Evolutionary conservation across 2,888 invertebrate genomes (phyloP), one percentile per base, ranked within the genome.

Genomic region (Caenorhabditis uteleia): DNA sequence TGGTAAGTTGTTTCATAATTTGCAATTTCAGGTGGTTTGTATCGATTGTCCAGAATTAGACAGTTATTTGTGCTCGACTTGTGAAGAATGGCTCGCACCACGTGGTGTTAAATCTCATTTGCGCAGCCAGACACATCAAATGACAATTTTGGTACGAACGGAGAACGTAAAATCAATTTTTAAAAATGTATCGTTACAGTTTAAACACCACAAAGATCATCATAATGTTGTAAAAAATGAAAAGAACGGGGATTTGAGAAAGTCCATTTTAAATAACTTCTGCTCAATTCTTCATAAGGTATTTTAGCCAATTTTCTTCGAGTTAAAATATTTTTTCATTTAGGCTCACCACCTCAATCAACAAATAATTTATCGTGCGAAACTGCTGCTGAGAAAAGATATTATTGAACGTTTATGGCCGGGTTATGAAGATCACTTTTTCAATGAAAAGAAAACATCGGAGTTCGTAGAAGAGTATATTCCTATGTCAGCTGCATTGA

Each of bases 341-440:
- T 33, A 12, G 10, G 14, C 10, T 14, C 10, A 46, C 46, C 23
- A 44, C 44, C 44, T 27, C 16, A 18, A 3, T 29, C 29, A 14
- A 46, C n/a, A 34, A 33, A 21, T 46, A 16, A 33, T 25, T 12
- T 23, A 23, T 26, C 42, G 62, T 20, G 47, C 57, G 51, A 34
- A 43, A 10, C 44, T 40, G 25, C 7, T 57, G 1, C 27, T 69
- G 16, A 59, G 62, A 42, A 46, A 53, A 20, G 46, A 26, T 14
- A 53, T 59, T 2, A 61, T 66, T 21, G 50, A 34, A 29, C 40
- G 66, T 2, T 53, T 62, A 8, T 69, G 69, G 69, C 61, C 61
- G 1, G 53, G 57, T 27, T 62, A 57, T 40, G 48, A 57, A 20
- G 48, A 31, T 3, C 21, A 57, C 33, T 62, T 62, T 45, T 27